A percentile compares a stretch with the other conserved stretches of the same genome.
These are phyloP conservation scores for Heteromyza rotundicornis DNA, from an alignment of 2,888 invertebrate species.

Conservation along the genomic window DNA sequence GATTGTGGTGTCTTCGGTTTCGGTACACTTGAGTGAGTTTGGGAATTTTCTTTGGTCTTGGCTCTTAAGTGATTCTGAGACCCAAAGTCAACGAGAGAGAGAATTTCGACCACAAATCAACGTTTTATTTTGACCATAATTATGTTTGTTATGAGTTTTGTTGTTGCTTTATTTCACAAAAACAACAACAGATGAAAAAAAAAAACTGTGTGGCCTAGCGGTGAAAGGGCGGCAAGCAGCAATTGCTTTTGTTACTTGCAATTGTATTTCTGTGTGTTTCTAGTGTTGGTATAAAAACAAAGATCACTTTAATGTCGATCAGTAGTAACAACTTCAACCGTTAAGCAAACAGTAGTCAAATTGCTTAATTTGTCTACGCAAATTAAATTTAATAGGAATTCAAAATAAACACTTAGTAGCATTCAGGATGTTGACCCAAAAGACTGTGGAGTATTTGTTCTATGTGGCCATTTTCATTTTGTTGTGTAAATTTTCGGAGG, in stretches of 20 bases:
- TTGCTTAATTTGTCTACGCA: too few species aligned
- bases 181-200: too few species aligned
- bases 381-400: too few species aligned
- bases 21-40: conserved; percentile 43
- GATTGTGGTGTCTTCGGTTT: conserved; percentile 29
- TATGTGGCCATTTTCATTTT: conserved; percentile 43
- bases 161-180: conserved; percentile 4
- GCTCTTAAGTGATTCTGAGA: conserved; percentile 5
- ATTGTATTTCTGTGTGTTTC: background rate
- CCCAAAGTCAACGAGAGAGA: conserved; percentile 18
- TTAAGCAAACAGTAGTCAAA: conserved; percentile 22
- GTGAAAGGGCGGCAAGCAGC: background rate
- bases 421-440: conserved; percentile 40
- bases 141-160: conserved; percentile 21
- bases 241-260: too few species aligned
- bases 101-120: conserved; percentile 54
- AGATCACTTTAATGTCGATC: conserved; percentile 36
- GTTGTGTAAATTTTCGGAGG: conserved; percentile 40
- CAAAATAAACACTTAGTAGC: too few species aligned
- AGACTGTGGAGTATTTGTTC: conserved; percentile 46
- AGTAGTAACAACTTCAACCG: conserved; percentile 13
- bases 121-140: conserved; percentile 33
- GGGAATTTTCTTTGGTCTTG: conserved; percentile 36
- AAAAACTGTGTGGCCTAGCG: too few species aligned
- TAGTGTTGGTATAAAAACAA: conserved; percentile 41